phyloP scores from a whole-genome alignment of 2,888 invertebrate genomes.

The Strigamia crassipes region DNA sequence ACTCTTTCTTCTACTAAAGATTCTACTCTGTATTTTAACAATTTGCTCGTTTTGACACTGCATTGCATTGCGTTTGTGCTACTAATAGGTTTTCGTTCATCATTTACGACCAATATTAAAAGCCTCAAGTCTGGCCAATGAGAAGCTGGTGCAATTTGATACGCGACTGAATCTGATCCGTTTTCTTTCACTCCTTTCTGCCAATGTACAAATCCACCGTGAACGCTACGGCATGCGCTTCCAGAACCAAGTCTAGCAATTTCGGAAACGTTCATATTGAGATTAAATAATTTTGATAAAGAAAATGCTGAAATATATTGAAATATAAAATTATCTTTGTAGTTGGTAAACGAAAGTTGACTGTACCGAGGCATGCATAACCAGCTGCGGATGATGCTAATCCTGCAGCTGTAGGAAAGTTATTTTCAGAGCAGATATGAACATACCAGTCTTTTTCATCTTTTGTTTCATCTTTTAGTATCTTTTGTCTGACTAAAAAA shows the following conservation, averaged over 20 bases:
- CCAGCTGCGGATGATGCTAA: constrained; percentile 98
- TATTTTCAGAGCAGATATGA: constrained; percentile 86
- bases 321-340: neutral
- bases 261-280: constrained; percentile 73
- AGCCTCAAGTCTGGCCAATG: constrained; percentile 93
- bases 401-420: constrained; percentile 98
- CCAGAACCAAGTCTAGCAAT: constrained; percentile 76
- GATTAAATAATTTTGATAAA: constrained; percentile 72
- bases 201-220: constrained; percentile 96
- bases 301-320: constrained; percentile 67
- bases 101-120: constrained; percentile 85
- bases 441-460: constrained; percentile 70
- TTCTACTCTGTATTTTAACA: constrained; percentile 75
- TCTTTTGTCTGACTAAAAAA: constrained; percentile 63
- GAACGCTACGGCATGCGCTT: constrained; percentile 92
- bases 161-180: constrained; percentile 56
- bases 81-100: constrained; percentile 77
- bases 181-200: constrained; percentile 66
- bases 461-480: constrained; percentile 55
- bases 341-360: neutral
- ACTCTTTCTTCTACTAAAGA: constrained; percentile 75
- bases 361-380: constrained; percentile 83
- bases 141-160: constrained; percentile 66
- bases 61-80: constrained; percentile 90
- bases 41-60: constrained; percentile 77